A percentile compares a stretch with the other conserved stretches of the same genome.
phyloP scores from a whole-genome alignment of 2,113 vertebrate species.

The Lates calcarifer region DNA sequence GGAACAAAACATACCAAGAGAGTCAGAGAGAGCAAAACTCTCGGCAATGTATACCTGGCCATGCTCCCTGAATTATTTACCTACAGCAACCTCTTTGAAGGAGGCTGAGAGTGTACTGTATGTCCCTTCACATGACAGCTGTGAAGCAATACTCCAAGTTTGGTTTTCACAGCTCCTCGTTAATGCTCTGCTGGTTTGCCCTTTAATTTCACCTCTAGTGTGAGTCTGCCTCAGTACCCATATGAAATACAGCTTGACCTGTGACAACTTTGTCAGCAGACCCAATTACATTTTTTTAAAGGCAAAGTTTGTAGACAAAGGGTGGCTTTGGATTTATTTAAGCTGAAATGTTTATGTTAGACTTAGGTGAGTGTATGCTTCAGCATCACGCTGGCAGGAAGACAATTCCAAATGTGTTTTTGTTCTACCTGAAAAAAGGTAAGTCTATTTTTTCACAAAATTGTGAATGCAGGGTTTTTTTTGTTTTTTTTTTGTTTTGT shows the following conservation, averaged over 20 bases:
- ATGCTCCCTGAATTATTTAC: slow-evolving; percentile 79
- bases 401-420: background rate
- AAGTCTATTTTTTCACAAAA: background rate
- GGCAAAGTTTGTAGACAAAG: slow-evolving; percentile 60
- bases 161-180: slow-evolving; percentile 69
- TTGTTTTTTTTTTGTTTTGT: too few species aligned
- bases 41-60: slow-evolving; percentile 60
- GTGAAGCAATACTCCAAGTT: slow-evolving; percentile 69
- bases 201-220: slow-evolving; percentile 78
- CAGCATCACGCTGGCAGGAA: slow-evolving; percentile 4
- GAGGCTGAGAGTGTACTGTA: slow-evolving; percentile 59
- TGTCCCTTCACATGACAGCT: slow-evolving; percentile 72
- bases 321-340: slow-evolving; percentile 42
- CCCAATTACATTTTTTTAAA: slow-evolving; percentile 61
- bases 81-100: slow-evolving; percentile 60
- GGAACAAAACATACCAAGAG: slow-evolving; percentile 55
- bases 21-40: slow-evolving; percentile 68
- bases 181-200: slow-evolving; percentile 72
- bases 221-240: slow-evolving; percentile 56
- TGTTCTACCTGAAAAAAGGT: background rate
- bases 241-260: slow-evolving; percentile 75
- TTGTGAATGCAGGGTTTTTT: background rate
- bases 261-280: slow-evolving; percentile 59
- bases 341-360: slow-evolving; percentile 57
- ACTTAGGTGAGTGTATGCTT: slow-evolving; percentile 1